Evolutionary conservation across 1,140 invertebrate species (phyloP).

Genomic region (Zaprionus vittiger): DNA sequence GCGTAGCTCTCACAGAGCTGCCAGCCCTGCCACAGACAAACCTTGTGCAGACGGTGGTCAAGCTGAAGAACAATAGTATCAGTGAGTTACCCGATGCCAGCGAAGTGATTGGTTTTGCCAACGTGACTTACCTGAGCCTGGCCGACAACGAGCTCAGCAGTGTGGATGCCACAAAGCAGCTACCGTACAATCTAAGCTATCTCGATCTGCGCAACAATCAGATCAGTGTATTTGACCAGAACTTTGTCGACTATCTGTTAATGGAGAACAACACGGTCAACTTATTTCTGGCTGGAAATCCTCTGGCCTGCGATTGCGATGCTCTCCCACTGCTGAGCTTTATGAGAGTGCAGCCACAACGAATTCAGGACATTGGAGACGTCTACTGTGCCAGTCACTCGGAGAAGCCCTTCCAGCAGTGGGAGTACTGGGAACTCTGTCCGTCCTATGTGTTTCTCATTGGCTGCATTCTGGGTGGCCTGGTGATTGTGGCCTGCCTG

Average conservation of each 20-base stretch:
- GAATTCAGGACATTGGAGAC: slow-evolving; percentile 74
- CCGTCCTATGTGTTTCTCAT: slow-evolving; percentile 78
- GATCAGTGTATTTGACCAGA: slow-evolving; percentile 81
- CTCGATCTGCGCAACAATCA: slow-evolving; percentile 86
- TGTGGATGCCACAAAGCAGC: slow-evolving; percentile 65
- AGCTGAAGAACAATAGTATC: slow-evolving; percentile 85
- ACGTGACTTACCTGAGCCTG: slow-evolving; percentile 85
- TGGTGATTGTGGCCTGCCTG: slow-evolving; percentile 84
- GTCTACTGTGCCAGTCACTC: slow-evolving; percentile 84
- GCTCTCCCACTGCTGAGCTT: slow-evolving; percentile 85
- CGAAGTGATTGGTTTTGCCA: slow-evolving; percentile 74
- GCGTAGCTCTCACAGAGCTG: slow-evolving; percentile 67
- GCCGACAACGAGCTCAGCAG: slow-evolving; percentile 85
- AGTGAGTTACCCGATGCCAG: slow-evolving; percentile 77
- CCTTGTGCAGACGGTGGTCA: slow-evolving; percentile 80
- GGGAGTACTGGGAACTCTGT: slow-evolving; percentile 86
- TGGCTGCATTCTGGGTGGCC: slow-evolving; percentile 82
- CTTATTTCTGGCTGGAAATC: slow-evolving; percentile 87
- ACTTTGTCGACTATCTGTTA: slow-evolving; percentile 80
- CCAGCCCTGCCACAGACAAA: slow-evolving; percentile 73
- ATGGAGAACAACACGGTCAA: slow-evolving; percentile 61
- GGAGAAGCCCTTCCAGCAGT: slow-evolving; percentile 63
- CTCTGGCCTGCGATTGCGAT: slow-evolving; percentile 87
- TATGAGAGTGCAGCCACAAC: slow-evolving; percentile 84
- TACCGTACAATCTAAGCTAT: slow-evolving; percentile 73